A percentile compares a stretch with the other conserved stretches of the same genome.
These are phyloP conservation scores for Spheniscus humboldti DNA, from an alignment of 2,797 vertebrate species.

Conservation along the genomic window DNA sequence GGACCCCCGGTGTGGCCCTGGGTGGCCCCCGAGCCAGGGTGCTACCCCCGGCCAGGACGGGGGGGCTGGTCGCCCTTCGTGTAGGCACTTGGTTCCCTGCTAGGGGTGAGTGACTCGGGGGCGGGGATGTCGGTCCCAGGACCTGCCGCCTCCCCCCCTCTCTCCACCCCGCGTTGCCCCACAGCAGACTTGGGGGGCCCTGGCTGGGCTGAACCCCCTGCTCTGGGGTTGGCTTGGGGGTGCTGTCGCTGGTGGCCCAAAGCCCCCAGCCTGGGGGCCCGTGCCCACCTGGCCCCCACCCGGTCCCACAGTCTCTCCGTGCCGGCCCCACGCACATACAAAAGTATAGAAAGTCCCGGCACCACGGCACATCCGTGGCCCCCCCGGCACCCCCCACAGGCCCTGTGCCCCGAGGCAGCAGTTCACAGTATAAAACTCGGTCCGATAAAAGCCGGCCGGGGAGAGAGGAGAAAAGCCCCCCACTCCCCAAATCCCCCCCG, in stretches of 20 bases:
- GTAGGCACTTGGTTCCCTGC: constrained; percentile 63
- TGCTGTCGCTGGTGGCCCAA: neutral
- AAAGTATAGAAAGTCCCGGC: neutral
- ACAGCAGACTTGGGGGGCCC: neutral
- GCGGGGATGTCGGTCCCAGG: neutral
- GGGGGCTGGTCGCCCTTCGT: neutral
- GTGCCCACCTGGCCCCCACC: neutral
- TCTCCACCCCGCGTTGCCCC: neutral
- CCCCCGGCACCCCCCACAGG: neutral
- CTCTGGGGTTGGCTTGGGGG: neutral
- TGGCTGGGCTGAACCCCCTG: neutral
- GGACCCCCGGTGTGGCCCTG: neutral
- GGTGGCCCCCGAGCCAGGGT: neutral
- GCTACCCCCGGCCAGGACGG: neutral
- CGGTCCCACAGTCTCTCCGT: neutral
- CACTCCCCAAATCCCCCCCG: neutral
- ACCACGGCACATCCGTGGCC: neutral
- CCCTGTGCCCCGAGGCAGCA: neutral
- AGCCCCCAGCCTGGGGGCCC: neutral
- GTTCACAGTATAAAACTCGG: constrained; percentile 55
- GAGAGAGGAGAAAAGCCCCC: neutral
- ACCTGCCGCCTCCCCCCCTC: neutral
- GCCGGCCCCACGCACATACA: neutral
- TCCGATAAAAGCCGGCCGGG: neutral
- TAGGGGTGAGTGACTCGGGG: neutral